Conservation (phyloP, 2,113 vertebrate genomes). For the Caloenas nicobarica region DNA sequence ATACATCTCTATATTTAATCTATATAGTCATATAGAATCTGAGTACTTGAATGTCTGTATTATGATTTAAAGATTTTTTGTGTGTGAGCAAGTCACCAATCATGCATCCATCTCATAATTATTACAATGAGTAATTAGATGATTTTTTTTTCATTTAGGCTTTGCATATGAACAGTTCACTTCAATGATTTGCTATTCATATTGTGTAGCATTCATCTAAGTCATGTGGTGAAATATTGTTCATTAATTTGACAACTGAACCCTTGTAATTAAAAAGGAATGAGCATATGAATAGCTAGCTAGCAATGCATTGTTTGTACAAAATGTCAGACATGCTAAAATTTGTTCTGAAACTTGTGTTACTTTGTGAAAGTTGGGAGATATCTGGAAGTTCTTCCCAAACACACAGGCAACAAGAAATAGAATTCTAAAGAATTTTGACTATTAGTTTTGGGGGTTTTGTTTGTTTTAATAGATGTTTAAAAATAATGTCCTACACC, state of each 20-base stretch:
- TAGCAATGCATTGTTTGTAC: neutral
- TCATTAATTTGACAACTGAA: conserved; percentile 22
- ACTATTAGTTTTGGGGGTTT: rapidly evolving
- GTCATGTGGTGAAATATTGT: neutral
- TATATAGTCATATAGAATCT: neutral
- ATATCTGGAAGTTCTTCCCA: neutral
- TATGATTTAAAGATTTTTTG: neutral
- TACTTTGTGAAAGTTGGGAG: neutral
- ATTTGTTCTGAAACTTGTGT: neutral
- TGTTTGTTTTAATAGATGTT: neutral
- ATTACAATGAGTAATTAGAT: conserved; percentile 18
- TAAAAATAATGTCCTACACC: neutral
- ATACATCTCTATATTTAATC: neutral
- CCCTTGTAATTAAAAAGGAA: neutral
- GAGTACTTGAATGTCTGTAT: neutral
- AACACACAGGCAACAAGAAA: neutral
- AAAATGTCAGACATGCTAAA: neutral
- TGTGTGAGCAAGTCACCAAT: neutral
- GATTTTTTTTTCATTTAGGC: neutral
- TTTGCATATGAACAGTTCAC: neutral
- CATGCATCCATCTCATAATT: neutral
- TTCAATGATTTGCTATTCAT: neutral
- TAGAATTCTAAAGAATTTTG: neutral
- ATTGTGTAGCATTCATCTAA: neutral
- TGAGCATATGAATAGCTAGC: neutral